phyloP scores from a whole-genome alignment of 1,140 invertebrate genomes.

The Drosophila rufa region DNA sequence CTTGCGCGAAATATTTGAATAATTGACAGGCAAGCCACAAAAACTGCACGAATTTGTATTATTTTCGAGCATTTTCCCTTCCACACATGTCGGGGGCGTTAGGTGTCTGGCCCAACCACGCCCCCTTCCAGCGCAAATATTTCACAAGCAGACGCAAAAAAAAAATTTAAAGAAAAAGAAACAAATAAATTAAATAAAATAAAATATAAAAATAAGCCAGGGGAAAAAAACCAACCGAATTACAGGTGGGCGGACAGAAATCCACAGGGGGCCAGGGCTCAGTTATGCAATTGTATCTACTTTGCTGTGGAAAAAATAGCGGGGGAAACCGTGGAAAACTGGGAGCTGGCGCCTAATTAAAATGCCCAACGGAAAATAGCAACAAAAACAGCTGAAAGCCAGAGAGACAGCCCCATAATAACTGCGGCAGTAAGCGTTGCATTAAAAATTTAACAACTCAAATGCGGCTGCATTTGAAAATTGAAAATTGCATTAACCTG shows the following conservation, averaged over 20 bases:
- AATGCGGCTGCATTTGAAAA: conserved; percentile 54
- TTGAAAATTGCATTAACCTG: conserved; percentile 69
- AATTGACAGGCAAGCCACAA: conserved; percentile 60
- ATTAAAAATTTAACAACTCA: conserved; percentile 59
- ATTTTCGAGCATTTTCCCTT: conserved; percentile 15
- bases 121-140: conserved; percentile 23
- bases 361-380: conserved; percentile 36
- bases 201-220: not conserved
- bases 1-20: conserved; percentile 60
- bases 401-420: conserved; percentile 22
- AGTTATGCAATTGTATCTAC: conserved; percentile 34
- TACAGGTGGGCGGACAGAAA: conserved; percentile 28
- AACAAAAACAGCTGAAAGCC: not conserved
- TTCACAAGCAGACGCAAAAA: conserved; percentile 33
- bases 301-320: conserved; percentile 16
- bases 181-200: conserved; percentile 1
- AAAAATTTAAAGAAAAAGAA: not conserved
- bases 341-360: conserved; percentile 53
- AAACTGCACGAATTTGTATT: conserved; percentile 50
- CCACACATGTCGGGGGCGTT: conserved; percentile 11
- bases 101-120: conserved; percentile 1
- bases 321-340: not conserved
- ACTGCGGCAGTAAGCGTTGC: conserved; percentile 29
- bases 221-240: not conserved
- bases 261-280: conserved; percentile 10